phyloP scores from a whole-genome alignment of 2,113 vertebrate species.

The Atherinomorus stipes region DNA sequence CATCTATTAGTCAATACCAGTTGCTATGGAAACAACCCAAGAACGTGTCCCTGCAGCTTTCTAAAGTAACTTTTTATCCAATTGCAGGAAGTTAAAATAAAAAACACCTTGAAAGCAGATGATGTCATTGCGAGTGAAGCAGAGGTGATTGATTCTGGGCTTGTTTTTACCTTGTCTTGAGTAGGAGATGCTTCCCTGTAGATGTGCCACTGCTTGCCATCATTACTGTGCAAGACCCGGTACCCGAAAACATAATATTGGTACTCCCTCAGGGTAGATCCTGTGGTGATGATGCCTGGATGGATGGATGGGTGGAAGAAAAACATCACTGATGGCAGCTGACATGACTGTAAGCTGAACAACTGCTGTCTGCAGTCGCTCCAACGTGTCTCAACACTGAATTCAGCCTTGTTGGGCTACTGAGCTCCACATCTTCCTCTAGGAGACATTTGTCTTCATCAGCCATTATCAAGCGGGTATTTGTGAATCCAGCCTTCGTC shows the following conservation, averaged over 20 bases:
- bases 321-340: background rate
- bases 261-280: constrained; percentile 90
- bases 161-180: constrained; percentile 89
- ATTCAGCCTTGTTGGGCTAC: background rate
- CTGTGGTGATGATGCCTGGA: constrained; percentile 93
- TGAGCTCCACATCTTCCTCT: no score
- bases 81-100: constrained; percentile 49
- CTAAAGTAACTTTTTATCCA: constrained; percentile 59
- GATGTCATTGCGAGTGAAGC: constrained; percentile 19
- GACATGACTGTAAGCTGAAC: background rate
- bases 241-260: constrained; percentile 93
- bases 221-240: constrained; percentile 87
- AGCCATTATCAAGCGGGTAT: no score
- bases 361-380: background rate
- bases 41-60: constrained; percentile 25
- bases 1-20: constrained; percentile 65
- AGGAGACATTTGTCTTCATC: no score
- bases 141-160: constrained; percentile 30
- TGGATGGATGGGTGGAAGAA: no score
- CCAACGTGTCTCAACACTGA: background rate
- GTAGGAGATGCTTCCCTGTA: constrained; percentile 88
- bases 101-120: constrained; percentile 9
- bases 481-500: no score
- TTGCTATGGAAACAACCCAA: constrained; percentile 65
- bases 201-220: constrained; percentile 88